These are phyloP conservation scores for Acanthiza pusilla DNA, from an alignment of 2,797 vertebrate genomes.

Conservation along the genomic window DNA sequence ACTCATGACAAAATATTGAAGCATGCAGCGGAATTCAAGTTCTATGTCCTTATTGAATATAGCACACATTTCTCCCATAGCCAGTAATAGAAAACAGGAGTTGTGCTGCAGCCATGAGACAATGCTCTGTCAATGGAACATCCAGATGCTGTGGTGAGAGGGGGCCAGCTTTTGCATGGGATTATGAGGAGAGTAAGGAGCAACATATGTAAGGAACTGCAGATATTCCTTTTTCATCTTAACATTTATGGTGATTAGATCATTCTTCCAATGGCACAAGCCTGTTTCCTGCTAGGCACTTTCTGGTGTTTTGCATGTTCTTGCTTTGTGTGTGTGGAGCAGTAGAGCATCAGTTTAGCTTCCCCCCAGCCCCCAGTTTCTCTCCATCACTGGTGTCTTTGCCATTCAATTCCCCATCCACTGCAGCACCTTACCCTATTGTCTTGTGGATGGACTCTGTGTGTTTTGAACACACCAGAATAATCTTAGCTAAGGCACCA, in stretches of 20 bases:
- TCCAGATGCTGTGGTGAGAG: neutral
- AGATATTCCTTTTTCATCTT: neutral
- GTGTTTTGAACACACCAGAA: neutral
- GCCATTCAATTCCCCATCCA: neutral
- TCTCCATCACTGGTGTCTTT: neutral
- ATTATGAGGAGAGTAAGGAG: neutral
- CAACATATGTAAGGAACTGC: neutral
- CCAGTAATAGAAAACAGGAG: slow-evolving; percentile 34
- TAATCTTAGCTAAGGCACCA: neutral
- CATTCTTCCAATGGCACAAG: neutral
- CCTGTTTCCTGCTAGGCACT: neutral
- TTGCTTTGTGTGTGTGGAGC: neutral
- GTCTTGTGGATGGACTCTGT: neutral
- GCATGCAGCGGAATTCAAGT: neutral
- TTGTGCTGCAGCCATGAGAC: slow-evolving; percentile 15
- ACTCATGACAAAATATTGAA: neutral
- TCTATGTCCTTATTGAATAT: neutral
- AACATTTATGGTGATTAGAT: neutral
- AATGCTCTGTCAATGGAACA: slow-evolving; percentile 24
- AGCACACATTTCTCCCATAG: neutral
- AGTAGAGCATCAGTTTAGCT: neutral
- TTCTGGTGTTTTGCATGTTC: neutral
- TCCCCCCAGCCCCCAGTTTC: neutral
- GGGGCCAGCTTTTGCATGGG: neutral
- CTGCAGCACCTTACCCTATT: neutral